Evolutionary conservation across 2,888 invertebrate species (phyloP).

Genomic region (Drosophila koepferae): DNA sequence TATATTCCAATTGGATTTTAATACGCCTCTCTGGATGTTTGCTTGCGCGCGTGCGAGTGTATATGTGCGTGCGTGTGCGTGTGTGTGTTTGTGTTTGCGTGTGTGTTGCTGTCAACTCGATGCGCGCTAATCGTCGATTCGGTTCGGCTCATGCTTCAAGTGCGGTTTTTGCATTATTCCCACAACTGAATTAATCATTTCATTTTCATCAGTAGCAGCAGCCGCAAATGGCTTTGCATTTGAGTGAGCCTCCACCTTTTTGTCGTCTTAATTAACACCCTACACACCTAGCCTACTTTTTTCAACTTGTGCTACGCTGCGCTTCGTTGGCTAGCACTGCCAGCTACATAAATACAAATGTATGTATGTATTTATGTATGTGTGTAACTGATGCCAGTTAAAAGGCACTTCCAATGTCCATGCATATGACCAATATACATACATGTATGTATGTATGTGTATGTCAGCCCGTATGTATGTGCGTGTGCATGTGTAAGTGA

Average conservation of each 20-base stretch:
- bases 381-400: conserved; percentile 45
- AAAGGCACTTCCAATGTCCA: conserved; percentile 39
- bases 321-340: conserved; percentile 55
- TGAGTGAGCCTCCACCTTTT: conserved; percentile 40
- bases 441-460: background rate
- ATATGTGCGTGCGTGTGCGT: conserved; percentile 22
- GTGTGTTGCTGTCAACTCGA: conserved; percentile 36
- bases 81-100: conserved; percentile 15
- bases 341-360: conserved; percentile 27
- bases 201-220: conserved; percentile 38
- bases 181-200: conserved; percentile 65
- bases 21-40: conserved; percentile 25
- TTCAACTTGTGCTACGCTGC: conserved; percentile 40
- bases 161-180: conserved; percentile 61
- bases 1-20: conserved; percentile 42
- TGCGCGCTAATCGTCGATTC: conserved; percentile 57
- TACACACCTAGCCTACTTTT: conserved; percentile 48
- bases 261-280: conserved; percentile 64
- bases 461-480: background rate
- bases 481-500: conserved; percentile 17
- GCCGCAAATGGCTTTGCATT: conserved; percentile 39
- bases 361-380: background rate
- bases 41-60: conserved; percentile 20
- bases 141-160: conserved; percentile 43
- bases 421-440: conserved; percentile 19